Evolutionary conservation across 2,888 invertebrate species (phyloP).

Genomic region (Julus scanicus): DNA sequence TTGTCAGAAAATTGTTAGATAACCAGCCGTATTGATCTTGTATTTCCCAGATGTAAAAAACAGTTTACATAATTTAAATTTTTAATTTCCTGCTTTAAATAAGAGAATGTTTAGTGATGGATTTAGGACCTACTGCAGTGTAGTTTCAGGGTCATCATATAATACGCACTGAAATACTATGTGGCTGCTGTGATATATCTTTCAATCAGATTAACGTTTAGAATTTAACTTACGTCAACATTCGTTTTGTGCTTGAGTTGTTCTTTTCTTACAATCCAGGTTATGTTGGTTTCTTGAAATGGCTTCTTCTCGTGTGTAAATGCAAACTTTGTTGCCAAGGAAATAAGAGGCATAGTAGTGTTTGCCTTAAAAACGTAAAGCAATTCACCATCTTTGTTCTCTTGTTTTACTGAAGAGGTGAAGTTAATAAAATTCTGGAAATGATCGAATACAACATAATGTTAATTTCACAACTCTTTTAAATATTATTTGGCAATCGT

Average conservation of each 20-base stretch:
- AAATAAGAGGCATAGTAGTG: background rate
- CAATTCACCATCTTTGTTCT: background rate
- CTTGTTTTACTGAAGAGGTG: background rate
- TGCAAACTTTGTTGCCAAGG: background rate
- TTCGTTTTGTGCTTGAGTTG: background rate
- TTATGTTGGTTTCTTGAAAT: background rate
- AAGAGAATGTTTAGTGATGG: too few species aligned
- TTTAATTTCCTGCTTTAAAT: too few species aligned
- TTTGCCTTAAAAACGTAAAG: background rate
- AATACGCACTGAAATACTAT: too few species aligned
- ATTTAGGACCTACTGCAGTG: too few species aligned
- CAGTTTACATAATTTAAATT: too few species aligned
- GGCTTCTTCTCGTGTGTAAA: background rate
- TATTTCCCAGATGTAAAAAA: too few species aligned
- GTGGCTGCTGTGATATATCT: too few species aligned
- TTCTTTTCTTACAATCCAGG: background rate
- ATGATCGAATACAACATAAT: background rate
- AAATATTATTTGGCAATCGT: too few species aligned
- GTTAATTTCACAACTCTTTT: background rate
- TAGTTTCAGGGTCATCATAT: too few species aligned
- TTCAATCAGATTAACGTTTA: background rate
- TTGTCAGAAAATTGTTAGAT: too few species aligned
- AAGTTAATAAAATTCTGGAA: constrained; percentile 11
- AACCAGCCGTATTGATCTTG: too few species aligned
- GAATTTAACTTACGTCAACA: background rate